phyloP scores from a whole-genome alignment of 2,797 vertebrate genomes.

The Chelonia mydas region DNA sequence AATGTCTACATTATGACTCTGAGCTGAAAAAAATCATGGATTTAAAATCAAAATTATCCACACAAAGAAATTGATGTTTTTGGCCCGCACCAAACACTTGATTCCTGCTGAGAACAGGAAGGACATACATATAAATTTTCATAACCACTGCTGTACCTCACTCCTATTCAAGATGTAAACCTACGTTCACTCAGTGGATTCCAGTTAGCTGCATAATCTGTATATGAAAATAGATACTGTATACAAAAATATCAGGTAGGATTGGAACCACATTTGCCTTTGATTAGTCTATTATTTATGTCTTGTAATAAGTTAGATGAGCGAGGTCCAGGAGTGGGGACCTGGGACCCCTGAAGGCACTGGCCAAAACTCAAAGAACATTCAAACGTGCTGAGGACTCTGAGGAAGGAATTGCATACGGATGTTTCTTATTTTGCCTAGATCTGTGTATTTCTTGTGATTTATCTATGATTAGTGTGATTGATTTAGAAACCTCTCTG shows the following conservation, averaged over 20 bases:
- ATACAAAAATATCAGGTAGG: neutral
- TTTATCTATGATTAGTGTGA: neutral
- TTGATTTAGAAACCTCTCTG: neutral
- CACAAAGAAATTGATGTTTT: neutral
- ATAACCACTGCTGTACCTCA: neutral
- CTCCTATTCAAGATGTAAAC: neutral
- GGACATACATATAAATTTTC: neutral
- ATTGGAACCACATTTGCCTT: constrained; percentile 17
- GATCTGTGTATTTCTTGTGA: neutral
- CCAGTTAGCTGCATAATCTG: neutral
- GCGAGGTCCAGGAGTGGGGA: neutral
- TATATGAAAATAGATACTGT: neutral
- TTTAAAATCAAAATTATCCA: neutral
- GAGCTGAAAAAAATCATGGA: neutral
- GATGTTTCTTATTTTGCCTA: neutral
- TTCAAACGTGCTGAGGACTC: neutral
- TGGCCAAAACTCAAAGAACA: neutral
- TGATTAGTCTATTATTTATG: constrained; percentile 23
- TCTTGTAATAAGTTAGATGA: neutral
- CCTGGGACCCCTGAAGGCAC: neutral
- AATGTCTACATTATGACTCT: neutral
- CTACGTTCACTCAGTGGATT: neutral
- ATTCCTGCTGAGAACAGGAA: neutral
- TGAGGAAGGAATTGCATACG: neutral
- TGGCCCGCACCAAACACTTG: neutral